phyloP scores from a whole-genome alignment of 2,888 invertebrate species.

The Trachelus tabidus region DNA sequence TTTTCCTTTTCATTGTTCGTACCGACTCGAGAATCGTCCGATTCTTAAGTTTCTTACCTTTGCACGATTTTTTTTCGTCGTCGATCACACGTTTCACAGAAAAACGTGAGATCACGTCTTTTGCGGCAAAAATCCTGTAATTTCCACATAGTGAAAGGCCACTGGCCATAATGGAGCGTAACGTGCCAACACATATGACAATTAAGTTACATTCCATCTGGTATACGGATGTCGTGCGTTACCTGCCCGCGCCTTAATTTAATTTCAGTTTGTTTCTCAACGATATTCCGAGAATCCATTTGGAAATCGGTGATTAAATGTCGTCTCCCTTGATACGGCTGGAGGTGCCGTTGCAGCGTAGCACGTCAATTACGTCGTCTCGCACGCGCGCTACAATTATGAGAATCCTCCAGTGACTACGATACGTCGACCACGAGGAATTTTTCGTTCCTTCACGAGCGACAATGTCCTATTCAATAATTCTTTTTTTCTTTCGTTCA shows the following conservation, averaged over 20 bases:
- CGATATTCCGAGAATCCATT: constrained; percentile 47
- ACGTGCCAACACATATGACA: not conserved
- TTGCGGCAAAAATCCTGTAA: not conserved
- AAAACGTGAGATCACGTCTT: not conserved
- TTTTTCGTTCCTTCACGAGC: not conserved
- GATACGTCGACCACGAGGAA: not conserved
- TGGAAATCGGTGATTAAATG: constrained; percentile 40
- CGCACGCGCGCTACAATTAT: not conserved
- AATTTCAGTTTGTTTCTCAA: constrained; percentile 42
- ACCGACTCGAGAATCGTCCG: not conserved
- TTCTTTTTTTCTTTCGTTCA: not conserved
- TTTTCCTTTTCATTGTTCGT: not conserved
- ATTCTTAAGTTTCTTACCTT: not conserved
- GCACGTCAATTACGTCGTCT: not conserved
- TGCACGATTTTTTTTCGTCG: not conserved
- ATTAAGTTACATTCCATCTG: constrained; percentile 1
- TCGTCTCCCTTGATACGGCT: constrained; percentile 17
- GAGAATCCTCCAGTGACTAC: not conserved
- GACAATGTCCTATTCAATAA: not conserved
- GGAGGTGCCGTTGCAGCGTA: not conserved
- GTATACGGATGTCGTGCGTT: not conserved
- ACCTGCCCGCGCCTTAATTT: constrained; percentile 29
- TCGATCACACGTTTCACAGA: too few relatives aligned
- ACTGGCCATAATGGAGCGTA: not conserved
- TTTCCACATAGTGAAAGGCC: not conserved